Evolutionary conservation across 2,797 vertebrate species (phyloP), one percentile per base, ranked within the genome.

Genomic region (Chromobotia macracanthus): DNA sequence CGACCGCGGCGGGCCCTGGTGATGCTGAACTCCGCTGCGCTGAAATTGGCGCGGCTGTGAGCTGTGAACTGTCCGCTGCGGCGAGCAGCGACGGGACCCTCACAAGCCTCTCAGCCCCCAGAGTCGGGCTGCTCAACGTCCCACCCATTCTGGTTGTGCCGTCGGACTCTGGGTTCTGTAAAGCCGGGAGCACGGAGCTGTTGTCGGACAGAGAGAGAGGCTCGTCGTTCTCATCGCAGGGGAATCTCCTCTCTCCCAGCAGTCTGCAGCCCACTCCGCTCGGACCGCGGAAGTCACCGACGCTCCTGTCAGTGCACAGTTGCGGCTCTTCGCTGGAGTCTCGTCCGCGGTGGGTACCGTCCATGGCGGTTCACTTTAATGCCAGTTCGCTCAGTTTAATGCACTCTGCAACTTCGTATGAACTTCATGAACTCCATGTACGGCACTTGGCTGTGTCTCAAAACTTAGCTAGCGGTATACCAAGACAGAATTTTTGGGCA

Each of bases 281-380:
- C 48, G 90, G 87, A 74, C 89, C 89, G 64, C 86, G 92, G 83
- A 94, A 94, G 88, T 92, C 92, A 0, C 92, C 93, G 73, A 94
- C 93, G 0, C 89, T 96, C 88, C 92, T 96, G 78, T 93, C 91
- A 3, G 93, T 91, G 2, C 93, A 90, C 38, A 93, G 91, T 84
- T 94, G 92, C 21, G 91, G 87, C 84, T 93, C 93, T 0, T 91
- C 93, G 58, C 89, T 95, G 28, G 96, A 98, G 23, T 87, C 91
- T 4, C 89, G 94, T 55, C 95, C 94, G 60, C 95, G 96, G 96
- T 96, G 87, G 93, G 95, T 67, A 5, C 25, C 67, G 41, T 48
- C 41, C 12, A 41, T 25, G 21, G 8, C 15, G 31, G 67, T 66
- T n/a, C 38, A 8, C 6, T 15, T 75, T 19, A 28, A 61, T 9